phyloP scores from a whole-genome alignment of 2,888 invertebrate genomes.

The Laspeyria flexula region DNA sequence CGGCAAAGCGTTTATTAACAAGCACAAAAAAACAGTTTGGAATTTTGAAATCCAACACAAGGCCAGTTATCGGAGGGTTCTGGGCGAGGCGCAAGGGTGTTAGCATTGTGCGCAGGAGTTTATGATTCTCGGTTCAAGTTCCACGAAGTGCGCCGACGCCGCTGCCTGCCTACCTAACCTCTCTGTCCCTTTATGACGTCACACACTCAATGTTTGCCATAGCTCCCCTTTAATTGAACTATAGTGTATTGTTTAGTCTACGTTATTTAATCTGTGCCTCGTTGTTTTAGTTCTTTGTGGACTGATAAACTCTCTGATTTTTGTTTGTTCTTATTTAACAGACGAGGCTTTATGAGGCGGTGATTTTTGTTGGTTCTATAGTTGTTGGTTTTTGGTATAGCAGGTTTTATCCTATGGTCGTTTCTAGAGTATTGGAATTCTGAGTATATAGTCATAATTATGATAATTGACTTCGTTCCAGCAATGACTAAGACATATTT shows the following conservation, averaged over 20 bases:
- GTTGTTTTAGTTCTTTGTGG: conserved; percentile 35
- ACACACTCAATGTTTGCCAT: conserved; percentile 57
- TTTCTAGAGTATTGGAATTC: no score
- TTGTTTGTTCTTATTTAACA: conserved; percentile 18
- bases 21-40: conserved; percentile 44
- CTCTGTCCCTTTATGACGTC: conserved; percentile 72
- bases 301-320: conserved; percentile 21
- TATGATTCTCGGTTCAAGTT: conserved; percentile 60
- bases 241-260: conserved; percentile 59
- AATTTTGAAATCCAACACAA: conserved; percentile 55
- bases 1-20: conserved; percentile 46
- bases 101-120: conserved; percentile 71
- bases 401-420: no score
- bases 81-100: conserved; percentile 42
- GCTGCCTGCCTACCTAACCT: conserved; percentile 58
- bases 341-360: no score
- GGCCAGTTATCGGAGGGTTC: conserved; percentile 44
- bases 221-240: conserved; percentile 61
- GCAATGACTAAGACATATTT: no score
- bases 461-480: no score
- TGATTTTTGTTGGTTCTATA: no score
- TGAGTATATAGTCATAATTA: no score
- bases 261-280: conserved; percentile 51
- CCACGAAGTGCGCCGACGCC: conserved; percentile 59
- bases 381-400: no score